Base-by-base conservation (phyloP, 2,888 invertebrate genomes). In the Ernsta delagoae region DNA sequence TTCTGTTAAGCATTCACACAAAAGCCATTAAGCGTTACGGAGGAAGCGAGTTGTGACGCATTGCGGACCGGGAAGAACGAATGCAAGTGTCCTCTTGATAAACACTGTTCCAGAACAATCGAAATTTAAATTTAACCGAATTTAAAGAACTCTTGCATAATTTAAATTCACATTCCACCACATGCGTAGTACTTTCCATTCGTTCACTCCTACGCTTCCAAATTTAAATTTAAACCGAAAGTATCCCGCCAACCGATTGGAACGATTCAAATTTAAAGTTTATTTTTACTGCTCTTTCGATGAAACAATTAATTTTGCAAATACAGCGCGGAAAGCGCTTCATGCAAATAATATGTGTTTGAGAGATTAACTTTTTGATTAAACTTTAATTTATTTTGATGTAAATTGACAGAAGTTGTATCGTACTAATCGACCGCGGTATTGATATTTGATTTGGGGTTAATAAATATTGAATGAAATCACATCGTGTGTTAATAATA, bases 331-430 rank as follows among this genome's bases (percentile, higher is more conserved):
- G 60, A 66, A 67, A 67, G 60, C 36, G 60, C 66, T 63, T 54
- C 31, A 63, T 63, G 43, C 54, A 54, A 63, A 63, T 43, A 54
- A 63, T 43, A 59, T 63, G 62, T 67, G 67, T 68, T 62, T 68
- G 61, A 68, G 62, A 62, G 61, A 68, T 68, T 68, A 68, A 68
- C 61, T 62, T 68, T 68, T 68, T 68, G 67, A 68, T 68, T 62
- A 56, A 54, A 68, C 36, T 62, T 68, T 48, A 68, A 68, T 48
- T 39, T 57, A 39, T 68, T 68, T 45, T 62, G 61, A 57, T 62
- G 67, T 62, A 62, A 68, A 68, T 68, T 61, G 61, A 68, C 34
- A 54, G 11, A 43, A 45, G 45, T 61, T 61, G 61, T 67, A 61
- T 67, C 56, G 48, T 67, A 67, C 61, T 67, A 67, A 67, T 67